Base-by-base conservation (phyloP, 2,888 invertebrate species). In the Macaria liturata region DNA sequence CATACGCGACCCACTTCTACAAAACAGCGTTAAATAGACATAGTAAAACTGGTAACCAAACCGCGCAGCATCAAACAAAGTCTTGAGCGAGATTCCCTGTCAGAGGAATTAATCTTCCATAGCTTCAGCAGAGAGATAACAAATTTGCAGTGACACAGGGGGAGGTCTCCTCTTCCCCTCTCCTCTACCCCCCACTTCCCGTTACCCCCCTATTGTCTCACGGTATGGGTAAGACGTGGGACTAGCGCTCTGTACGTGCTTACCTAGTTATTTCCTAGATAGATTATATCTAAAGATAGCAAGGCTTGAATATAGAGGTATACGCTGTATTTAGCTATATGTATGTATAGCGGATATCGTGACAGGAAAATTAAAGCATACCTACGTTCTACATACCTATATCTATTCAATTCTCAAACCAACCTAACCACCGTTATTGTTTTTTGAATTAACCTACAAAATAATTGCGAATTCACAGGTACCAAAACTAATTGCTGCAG, bases 41-140 rank as follows among this genome's bases (percentile, higher is more conserved):
- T 20, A 20, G 20, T 37, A 37, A 37, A 37, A 1, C 34, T 37
- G 31, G 39, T 2, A 53, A 9, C 48, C 52, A 40, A 50, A 47
- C 44, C 46, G 1, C 44, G 48, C 34, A 31, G 20, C 47, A 46
- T 43, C 42, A 55, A 51, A 49, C 59, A 60, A 56, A 60, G 55
- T 56, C 48, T 54, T 51, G 52, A 56, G 52, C 55, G 59, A 56
- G 49, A 55, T 55, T 51, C 52, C 40, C 55, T 76, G 75, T 76
- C 71, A 73, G 70, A 73, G 74, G 81, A 81, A 55, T 83, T 83
- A 83, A 81, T 84, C 83, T 82, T 70, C 69, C 72, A 69, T 76
- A 73, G 77, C 75, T 74, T 76, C 77, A 74, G 71, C 69, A 53
- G 52, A 45, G 72, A 78, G 82, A 80, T 84, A 83, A 81, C 82